phyloP scores from a whole-genome alignment of 1,140 invertebrate genomes.

The Meloidogyne chitwoodi region DNA sequence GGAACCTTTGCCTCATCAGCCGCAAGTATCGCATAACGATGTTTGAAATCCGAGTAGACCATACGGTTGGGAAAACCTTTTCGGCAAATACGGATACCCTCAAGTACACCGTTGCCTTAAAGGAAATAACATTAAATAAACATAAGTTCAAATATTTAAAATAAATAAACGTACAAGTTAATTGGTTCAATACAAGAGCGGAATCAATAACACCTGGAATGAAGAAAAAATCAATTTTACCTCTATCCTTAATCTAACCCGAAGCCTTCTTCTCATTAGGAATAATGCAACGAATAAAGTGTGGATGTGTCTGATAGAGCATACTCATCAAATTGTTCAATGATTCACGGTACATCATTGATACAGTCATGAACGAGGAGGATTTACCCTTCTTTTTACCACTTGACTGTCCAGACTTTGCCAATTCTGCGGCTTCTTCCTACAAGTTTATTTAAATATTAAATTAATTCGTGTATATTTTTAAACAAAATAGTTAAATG shows the following conservation, averaged over 20 bases:
- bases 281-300: slow-evolving; percentile 99
- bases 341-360: slow-evolving; percentile 60
- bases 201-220: slow-evolving; percentile 88
- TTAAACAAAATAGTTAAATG: too few species aligned
- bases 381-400: slow-evolving; percentile 60
- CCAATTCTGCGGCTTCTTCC: slow-evolving; percentile 55
- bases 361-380: slow-evolving; percentile 60
- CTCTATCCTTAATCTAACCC: slow-evolving; percentile 58
- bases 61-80: slow-evolving; percentile 90
- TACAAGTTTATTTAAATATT: slow-evolving; percentile 1
- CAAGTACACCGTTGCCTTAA: slow-evolving; percentile 93
- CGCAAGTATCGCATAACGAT: slow-evolving; percentile 70
- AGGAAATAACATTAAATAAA: neutral
- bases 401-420: slow-evolving; percentile 43
- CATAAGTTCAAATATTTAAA: neutral
- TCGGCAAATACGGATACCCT: slow-evolving; percentile 99
- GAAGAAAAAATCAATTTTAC: neutral
- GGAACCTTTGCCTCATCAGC: slow-evolving; percentile 49
- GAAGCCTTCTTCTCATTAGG: slow-evolving; percentile 96
- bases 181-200: slow-evolving; percentile 95
- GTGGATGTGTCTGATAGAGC: slow-evolving; percentile 75
- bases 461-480: too few species aligned
- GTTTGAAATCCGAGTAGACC: slow-evolving; percentile 77
- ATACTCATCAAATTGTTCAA: slow-evolving; percentile 60
- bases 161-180: slow-evolving; percentile 73